phyloP scores from a whole-genome alignment of 2,888 invertebrate species.

The Drosophila emarginata region DNA sequence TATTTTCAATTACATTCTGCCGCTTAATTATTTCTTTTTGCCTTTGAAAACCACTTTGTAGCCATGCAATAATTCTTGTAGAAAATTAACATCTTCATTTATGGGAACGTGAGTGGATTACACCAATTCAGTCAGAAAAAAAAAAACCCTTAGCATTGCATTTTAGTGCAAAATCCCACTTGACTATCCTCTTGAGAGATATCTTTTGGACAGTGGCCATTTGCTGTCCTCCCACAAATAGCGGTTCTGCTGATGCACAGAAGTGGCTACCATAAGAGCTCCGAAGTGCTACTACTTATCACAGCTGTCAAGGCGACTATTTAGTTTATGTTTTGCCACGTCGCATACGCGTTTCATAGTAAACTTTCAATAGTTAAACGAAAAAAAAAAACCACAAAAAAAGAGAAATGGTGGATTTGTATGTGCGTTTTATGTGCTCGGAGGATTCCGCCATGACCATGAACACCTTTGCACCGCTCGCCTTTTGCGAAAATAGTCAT shows the following conservation, averaged over 20 bases:
- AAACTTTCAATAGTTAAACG: conserved; percentile 49
- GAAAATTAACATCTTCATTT: conserved; percentile 10
- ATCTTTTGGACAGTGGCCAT: conserved; percentile 13
- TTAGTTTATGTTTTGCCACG: conserved; percentile 25
- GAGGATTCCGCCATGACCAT: conserved; percentile 3
- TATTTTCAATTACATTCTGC: conserved; percentile 56
- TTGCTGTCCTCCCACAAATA: conserved; percentile 15
- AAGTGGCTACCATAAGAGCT: background rate
- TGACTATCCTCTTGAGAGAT: background rate
- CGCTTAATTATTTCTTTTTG: conserved; percentile 47
- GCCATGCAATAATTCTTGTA: conserved; percentile 6
- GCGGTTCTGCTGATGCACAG: too few species aligned
- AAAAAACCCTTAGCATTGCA: background rate
- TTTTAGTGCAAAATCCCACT: conserved; percentile 1
- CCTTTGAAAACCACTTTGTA: background rate
- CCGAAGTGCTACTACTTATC: conserved; percentile 11
- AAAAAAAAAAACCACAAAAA: background rate
- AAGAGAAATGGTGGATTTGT: conserved; percentile 8
- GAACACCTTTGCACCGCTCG: conserved; percentile 14
- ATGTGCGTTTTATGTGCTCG: conserved; percentile 31
- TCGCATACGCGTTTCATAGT: conserved; percentile 11
- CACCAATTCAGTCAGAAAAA: background rate
- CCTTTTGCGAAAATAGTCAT: conserved; percentile 58
- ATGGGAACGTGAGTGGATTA: conserved; percentile 6
- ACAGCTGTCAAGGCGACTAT: conserved; percentile 8